These are phyloP conservation scores for Xanthorhoe designata DNA, from an alignment of 2,888 invertebrate genomes.

Conservation along the genomic window DNA sequence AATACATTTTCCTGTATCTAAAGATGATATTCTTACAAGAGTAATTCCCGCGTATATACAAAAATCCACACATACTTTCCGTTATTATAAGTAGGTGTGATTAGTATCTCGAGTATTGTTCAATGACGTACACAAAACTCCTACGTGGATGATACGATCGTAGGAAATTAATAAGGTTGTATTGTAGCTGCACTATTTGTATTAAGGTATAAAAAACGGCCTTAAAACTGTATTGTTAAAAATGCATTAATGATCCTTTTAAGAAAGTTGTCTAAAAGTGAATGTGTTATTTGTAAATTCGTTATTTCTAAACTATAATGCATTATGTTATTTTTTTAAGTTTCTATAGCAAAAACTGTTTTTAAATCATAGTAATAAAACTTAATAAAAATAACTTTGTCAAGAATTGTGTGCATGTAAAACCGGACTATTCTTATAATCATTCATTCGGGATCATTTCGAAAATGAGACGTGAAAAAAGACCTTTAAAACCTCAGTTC, in stretches of 20 bases:
- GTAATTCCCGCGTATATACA: neutral
- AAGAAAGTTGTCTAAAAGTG: neutral
- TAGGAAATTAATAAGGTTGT: conserved; percentile 55
- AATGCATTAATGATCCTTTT: too few species aligned
- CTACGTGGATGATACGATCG: conserved; percentile 61
- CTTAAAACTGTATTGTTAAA: too few species aligned
- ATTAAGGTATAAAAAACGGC: neutral
- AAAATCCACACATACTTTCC: neutral
- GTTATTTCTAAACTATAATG: neutral
- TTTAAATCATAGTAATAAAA: too few species aligned
- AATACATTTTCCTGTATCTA: too few species aligned
- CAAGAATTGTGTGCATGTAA: too few species aligned
- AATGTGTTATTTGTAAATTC: neutral
- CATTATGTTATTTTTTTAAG: neutral
- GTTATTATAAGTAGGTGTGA: neutral
- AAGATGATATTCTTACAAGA: neutral
- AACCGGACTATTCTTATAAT: too few species aligned
- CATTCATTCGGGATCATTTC: neutral
- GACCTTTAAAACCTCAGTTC: neutral
- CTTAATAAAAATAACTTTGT: too few species aligned
- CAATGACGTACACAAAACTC: conserved; percentile 45
- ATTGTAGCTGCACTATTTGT: conserved; percentile 4
- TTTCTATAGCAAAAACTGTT: neutral
- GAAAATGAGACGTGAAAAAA: neutral
- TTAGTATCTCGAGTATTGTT: conserved; percentile 18